phyloP scores from a whole-genome alignment of 2,888 invertebrate species.

The Euzetes globulus region DNA sequence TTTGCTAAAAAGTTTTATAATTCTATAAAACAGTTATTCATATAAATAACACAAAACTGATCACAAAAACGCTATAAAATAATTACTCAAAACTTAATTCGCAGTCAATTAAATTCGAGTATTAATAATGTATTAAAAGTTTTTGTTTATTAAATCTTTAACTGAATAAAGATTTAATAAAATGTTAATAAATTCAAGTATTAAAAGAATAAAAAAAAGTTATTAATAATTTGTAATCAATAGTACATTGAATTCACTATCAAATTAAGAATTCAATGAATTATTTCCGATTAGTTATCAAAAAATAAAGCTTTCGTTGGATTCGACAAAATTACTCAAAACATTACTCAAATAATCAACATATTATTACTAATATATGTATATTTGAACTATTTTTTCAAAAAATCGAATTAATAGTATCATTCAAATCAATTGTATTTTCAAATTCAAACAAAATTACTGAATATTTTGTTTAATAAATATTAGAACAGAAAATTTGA shows the following conservation, averaged over 20 bases:
- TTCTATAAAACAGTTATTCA: neutral
- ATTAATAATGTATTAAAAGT: neutral
- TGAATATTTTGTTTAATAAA: too few relatives aligned
- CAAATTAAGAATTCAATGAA: neutral
- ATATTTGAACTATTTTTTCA: too few relatives aligned
- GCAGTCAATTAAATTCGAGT: neutral
- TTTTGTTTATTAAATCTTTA: slow-evolving; percentile 13
- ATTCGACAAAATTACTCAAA: too few relatives aligned
- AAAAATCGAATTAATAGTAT: too few relatives aligned
- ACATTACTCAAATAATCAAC: too few relatives aligned
- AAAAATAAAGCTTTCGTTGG: neutral
- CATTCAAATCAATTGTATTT: too few relatives aligned
- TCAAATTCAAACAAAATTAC: too few relatives aligned
- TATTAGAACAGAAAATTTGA: too few relatives aligned
- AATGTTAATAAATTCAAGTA: neutral
- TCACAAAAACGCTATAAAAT: neutral
- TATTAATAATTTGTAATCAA: neutral
- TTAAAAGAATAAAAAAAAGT: neutral
- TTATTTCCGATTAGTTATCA: neutral
- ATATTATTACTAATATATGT: too few relatives aligned
- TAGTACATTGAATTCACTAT: neutral
- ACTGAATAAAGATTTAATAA: slow-evolving; percentile 1
- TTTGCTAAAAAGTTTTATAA: neutral
- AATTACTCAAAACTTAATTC: neutral
- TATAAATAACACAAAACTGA: neutral